phyloP scores from a whole-genome alignment of 2,113 vertebrate species.

The Ivindomyrus marchei region DNA sequence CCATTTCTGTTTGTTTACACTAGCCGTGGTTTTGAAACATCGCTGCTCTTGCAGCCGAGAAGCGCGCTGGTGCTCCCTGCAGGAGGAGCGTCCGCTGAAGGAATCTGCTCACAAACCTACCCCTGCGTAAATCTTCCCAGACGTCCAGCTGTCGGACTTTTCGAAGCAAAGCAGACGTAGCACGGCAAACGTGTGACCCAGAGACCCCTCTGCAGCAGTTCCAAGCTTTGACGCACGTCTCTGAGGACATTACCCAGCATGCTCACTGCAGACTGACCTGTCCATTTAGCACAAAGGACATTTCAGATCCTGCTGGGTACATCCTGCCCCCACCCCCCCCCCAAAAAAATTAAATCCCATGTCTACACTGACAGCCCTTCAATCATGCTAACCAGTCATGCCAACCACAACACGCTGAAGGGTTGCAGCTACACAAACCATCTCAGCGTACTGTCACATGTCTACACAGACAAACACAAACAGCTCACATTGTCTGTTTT shows the following conservation, averaged over 20 bases:
- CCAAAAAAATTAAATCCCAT: background rate
- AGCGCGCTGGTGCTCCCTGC: background rate
- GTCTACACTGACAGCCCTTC: background rate
- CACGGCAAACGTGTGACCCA: background rate
- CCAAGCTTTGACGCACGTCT: background rate
- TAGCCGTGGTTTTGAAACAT: conserved; percentile 39
- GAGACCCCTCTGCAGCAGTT: background rate
- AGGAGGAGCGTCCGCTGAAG: background rate
- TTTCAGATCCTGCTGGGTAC: background rate
- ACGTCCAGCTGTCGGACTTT: background rate
- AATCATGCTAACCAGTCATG: background rate
- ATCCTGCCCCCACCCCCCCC: background rate
- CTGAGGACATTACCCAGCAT: background rate
- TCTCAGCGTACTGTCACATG: background rate
- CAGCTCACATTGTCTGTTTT: background rate
- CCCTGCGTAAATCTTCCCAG: background rate
- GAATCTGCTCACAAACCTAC: background rate
- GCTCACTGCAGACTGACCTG: background rate
- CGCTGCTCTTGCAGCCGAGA: background rate
- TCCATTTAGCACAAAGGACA: background rate
- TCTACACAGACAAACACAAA: background rate
- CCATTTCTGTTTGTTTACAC: conserved; percentile 35
- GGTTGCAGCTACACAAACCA: background rate
- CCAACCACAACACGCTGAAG: background rate
- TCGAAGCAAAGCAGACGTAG: background rate